Percentiles rank a stretch among this genome's conserved stretches.
These are phyloP conservation scores for Saccopteryx leptura DNA, from an alignment of 2,113 vertebrate species.

Conservation along the genomic window DNA sequence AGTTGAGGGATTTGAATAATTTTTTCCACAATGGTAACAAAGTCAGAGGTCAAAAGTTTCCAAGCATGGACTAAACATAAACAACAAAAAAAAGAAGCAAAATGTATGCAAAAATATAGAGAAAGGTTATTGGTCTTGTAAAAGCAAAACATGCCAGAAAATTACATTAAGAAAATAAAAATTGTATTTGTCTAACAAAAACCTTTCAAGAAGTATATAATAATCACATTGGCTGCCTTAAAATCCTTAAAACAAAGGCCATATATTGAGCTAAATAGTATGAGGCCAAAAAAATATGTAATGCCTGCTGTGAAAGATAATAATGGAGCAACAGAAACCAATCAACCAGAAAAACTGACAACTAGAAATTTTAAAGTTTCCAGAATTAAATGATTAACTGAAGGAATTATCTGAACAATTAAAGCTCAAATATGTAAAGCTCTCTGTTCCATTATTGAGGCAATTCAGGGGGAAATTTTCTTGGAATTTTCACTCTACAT, in stretches of 20 bases:
- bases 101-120: conserved; percentile 83
- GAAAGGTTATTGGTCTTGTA: conserved; percentile 63
- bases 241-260: conserved; percentile 54
- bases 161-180: conserved; percentile 62
- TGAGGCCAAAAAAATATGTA: neutral
- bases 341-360: neutral
- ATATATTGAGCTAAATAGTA: neutral
- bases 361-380: conserved; percentile 29
- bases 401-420: conserved; percentile 67
- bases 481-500: conserved; percentile 43
- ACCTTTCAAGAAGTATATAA: conserved; percentile 4
- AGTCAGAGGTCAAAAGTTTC: conserved; percentile 86
- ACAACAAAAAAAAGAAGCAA: conserved; percentile 76
- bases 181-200: conserved; percentile 57
- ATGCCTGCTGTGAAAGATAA: neutral
- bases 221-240: neutral
- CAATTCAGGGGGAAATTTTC: conserved; percentile 24
- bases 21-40: conserved; percentile 79
- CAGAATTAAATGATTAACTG: conserved; percentile 39
- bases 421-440: conserved; percentile 74
- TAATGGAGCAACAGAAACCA: neutral
- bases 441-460: conserved; percentile 64
- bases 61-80: conserved; percentile 75
- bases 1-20: conserved; percentile 82
- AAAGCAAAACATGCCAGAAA: conserved; percentile 72